phyloP scores from a whole-genome alignment of 37 sponge, comb jelly and placozoan species.

The Eunapius fragilis region DNA sequence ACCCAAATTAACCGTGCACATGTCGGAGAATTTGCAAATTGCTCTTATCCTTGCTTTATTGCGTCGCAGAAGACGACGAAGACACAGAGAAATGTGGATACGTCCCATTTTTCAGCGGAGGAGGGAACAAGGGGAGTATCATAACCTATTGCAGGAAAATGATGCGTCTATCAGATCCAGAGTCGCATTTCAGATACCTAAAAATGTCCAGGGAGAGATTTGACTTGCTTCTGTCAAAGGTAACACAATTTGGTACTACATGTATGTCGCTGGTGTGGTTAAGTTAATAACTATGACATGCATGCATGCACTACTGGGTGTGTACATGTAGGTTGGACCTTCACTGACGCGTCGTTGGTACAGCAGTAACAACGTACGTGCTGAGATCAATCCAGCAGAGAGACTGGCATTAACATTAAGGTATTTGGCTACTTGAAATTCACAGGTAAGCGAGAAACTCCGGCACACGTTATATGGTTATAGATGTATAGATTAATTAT shows the following conservation, averaged over 20 bases:
- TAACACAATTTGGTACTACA: not conserved
- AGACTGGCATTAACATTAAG: constrained; percentile 50
- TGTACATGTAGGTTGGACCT: not conserved
- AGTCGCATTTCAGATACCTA: constrained; percentile 21
- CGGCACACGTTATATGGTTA: too few species aligned
- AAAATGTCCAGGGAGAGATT: constrained; percentile 39
- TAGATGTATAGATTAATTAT: not conserved
- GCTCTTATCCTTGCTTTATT: too few species aligned
- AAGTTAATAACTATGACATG: too few species aligned
- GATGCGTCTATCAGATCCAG: constrained; percentile 13
- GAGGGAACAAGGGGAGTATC: constrained; percentile 38
- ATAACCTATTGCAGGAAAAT: constrained; percentile 37
- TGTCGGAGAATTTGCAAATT: too few species aligned
- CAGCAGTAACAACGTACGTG: not conserved
- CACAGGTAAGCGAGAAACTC: constrained; percentile 7
- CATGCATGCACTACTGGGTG: not conserved
- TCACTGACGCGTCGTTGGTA: not conserved
- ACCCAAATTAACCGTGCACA: too few species aligned
- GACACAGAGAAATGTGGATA: constrained; percentile 24
- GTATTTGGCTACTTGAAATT: constrained; percentile 45
- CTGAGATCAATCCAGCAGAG: constrained; percentile 20
- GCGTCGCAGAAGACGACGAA: too few species aligned
- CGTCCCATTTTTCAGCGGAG: constrained; percentile 22
- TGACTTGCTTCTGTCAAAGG: constrained; percentile 31
- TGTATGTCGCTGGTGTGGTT: not conserved